These are phyloP conservation scores for Oceanodroma tethys DNA, from an alignment of 2,113 vertebrate genomes.

Conservation along the genomic window DNA sequence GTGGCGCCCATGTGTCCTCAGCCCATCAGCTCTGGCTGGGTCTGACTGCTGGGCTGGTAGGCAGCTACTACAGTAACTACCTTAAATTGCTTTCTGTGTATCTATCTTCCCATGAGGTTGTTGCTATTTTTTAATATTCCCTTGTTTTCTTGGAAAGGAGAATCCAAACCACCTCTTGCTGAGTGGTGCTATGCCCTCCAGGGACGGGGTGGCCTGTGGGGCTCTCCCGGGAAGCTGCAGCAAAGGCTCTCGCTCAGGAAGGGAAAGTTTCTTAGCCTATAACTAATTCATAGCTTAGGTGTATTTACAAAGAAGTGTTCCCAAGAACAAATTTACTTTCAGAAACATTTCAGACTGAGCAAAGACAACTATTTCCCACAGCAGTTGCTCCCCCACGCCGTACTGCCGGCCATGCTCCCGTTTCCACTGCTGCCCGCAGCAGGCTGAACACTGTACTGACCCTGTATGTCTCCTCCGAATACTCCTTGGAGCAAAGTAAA, in stretches of 20 bases:
- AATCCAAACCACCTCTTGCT: neutral
- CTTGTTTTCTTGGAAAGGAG: neutral
- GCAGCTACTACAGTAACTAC: neutral
- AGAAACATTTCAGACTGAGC: neutral
- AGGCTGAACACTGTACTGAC: neutral
- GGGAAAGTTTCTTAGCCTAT: neutral
- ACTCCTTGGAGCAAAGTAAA: neutral
- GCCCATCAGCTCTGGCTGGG: neutral
- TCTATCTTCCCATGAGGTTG: neutral
- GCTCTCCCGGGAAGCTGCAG: neutral
- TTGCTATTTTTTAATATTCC: neutral
- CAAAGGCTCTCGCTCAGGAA: neutral
- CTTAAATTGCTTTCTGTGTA: neutral
- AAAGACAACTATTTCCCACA: neutral
- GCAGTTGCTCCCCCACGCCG: neutral
- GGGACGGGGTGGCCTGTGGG: fast-evolving
- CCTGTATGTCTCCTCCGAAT: neutral
- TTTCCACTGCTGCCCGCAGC: neutral
- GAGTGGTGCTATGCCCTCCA: neutral
- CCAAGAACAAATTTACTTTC: neutral
- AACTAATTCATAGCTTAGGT: neutral
- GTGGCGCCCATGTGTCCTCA: neutral
- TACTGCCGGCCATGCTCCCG: neutral
- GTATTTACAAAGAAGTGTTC: neutral
- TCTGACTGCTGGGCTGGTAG: neutral